Percentiles rank a stretch among this genome's conserved stretches.
phyloP scores from a whole-genome alignment of 1,140 invertebrate genomes.

The Drosophila cardini region DNA sequence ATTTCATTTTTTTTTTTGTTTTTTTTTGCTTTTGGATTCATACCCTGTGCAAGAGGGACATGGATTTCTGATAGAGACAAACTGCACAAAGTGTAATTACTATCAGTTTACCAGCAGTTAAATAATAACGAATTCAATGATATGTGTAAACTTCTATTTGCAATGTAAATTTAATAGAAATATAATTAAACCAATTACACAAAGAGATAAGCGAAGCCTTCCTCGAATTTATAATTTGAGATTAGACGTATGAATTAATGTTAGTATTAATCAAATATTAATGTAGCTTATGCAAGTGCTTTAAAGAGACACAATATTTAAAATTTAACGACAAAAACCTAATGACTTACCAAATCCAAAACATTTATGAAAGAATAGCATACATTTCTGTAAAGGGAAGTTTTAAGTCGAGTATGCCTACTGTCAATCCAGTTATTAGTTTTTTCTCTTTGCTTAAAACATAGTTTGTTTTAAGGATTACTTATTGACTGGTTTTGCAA shows the following conservation, averaged over 20 bases:
- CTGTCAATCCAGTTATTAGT: not conserved
- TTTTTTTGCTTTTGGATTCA: not conserved
- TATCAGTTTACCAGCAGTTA: constrained; percentile 17
- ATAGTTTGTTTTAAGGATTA: constrained; percentile 67
- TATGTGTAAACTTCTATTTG: not conserved
- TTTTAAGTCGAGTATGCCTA: not conserved
- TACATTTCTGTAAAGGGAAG: constrained; percentile 2
- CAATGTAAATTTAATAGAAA: not conserved
- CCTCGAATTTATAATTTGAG: no score
- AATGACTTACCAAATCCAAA: no score
- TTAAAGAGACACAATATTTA: no score
- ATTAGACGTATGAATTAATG: no score
- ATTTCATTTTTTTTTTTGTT: constrained; percentile 40
- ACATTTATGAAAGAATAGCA: no score
- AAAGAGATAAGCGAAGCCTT: no score
- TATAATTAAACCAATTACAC: no score
- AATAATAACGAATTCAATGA: not conserved
- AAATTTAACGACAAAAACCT: no score
- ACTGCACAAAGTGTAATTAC: constrained; percentile 26
- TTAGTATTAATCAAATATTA: no score
- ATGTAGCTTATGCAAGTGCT: no score
- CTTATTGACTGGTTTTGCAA: constrained; percentile 74
- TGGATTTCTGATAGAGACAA: not conserved
- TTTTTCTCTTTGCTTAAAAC: constrained; percentile 26
- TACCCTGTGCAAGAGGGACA: constrained; percentile 29